Base-by-base conservation (phyloP, 2,888 invertebrate species). In the Pollenia angustigena region DNA sequence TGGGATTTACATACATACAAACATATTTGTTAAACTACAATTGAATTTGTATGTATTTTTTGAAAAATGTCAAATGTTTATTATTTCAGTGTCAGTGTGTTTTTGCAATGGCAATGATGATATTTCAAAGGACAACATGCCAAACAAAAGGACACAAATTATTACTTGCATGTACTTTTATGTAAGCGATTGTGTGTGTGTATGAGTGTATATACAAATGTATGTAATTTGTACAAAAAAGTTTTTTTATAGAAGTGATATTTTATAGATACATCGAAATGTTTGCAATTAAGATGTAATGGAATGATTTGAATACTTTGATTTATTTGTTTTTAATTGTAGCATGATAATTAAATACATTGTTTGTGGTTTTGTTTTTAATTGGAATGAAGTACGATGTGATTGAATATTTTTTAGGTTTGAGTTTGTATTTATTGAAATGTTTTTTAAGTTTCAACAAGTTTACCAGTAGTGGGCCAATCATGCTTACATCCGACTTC, bases 391-490 rank as follows among this genome's bases (percentile, higher is more conserved):
- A 62, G 11, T 48, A 56, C 58, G 62, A 44, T 46, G 46, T 85
- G 81, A 68, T 16, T 60, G 54, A 69, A 52, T 32, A 71, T 52
- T 68, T 69, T 60, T 75, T 40, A 52, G 54, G 40, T 82, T 80
- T 78, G 46, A 72, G 56, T 81, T 86, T 81, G 80, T 83, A 87
- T 60, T 74, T 56, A 76, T 75, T 68, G 50, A 69, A 64, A 62
- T 56, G 54, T 74, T 75, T 64, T 60, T 87, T 88, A 62, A 68
- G 81, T 87, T 87, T 87, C 72, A 81, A 87, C 85, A 81, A 87
- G 89, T 90, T 92, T 92, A 92, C 92, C 92, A 92, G 92, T 92
- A 92, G 93, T 92, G 92, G 92, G 93, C 93, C 92, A 92, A 92
- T 92, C 93, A 93, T 92, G 93, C 92, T 92, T 89, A 90, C 89